Evolutionary conservation across 2,797 vertebrate genomes (phyloP).

Genomic region (Ataeniobius toweri): DNA sequence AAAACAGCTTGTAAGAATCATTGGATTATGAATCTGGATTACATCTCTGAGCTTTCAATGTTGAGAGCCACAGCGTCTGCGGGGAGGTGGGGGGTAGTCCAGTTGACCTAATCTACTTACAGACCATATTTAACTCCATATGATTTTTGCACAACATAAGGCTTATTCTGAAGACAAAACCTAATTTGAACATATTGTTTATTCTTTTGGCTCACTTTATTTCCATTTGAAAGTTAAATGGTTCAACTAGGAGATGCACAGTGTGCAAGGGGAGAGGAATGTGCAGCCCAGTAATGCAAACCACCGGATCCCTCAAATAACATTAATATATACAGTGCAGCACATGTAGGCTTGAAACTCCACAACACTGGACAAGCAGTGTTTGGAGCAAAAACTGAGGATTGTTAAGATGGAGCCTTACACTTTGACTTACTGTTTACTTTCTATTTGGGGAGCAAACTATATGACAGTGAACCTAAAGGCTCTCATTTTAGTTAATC

Average conservation of each 20-base stretch:
- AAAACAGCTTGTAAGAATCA: conserved; percentile 82
- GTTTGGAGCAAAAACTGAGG: conserved; percentile 12
- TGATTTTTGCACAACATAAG: conserved; percentile 81
- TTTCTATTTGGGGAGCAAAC: conserved; percentile 32
- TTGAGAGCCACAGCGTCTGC: conserved; percentile 39
- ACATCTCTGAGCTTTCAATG: conserved; percentile 66
- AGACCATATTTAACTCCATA: conserved; percentile 80
- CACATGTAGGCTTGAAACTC: conserved; percentile 10
- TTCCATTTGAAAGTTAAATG: conserved; percentile 35
- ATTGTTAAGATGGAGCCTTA: conserved; percentile 22
- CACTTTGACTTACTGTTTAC: conserved; percentile 17
- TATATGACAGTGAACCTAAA: conserved; percentile 22
- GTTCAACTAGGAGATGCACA: conserved; percentile 18
- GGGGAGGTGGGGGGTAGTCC: conserved; percentile 35
- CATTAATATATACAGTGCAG: conserved; percentile 33
- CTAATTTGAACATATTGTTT: conserved; percentile 84
- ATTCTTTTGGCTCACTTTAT: conserved; percentile 61
- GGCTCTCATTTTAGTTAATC: conserved; percentile 10
- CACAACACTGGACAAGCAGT: conserved; percentile 8
- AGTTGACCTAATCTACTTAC: conserved; percentile 82
- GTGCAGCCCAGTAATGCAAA: conserved; percentile 42
- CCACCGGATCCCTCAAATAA: conserved; percentile 41
- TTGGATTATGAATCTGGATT: conserved; percentile 84
- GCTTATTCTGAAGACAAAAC: conserved; percentile 79
- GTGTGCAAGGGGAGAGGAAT: conserved; percentile 27